These are phyloP conservation scores for Allobates femoralis DNA, from an alignment of 2,797 vertebrate genomes.

Conservation along the genomic window DNA sequence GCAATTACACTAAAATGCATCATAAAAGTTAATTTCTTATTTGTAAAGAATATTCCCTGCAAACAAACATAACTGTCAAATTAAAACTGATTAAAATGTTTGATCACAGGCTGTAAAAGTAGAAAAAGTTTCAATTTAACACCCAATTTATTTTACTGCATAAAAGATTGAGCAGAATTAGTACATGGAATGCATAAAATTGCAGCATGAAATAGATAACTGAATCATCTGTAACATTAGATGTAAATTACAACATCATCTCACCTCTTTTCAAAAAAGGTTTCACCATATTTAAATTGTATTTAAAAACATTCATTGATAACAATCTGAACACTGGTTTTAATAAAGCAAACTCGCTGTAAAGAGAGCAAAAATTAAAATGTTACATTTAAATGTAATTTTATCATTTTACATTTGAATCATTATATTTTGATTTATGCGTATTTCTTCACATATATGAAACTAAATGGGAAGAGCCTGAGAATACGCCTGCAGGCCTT, in stretches of 20 bases:
- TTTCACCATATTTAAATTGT: not conserved
- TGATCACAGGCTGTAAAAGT: constrained; percentile 50
- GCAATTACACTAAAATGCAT: constrained; percentile 55
- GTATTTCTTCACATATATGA: no score
- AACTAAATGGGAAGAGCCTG: no score
- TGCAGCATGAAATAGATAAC: constrained; percentile 7
- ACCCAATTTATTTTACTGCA: constrained; percentile 62
- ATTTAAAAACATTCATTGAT: not conserved
- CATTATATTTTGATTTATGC: no score
- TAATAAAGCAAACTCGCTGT: no score
- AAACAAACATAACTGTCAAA: constrained; percentile 61
- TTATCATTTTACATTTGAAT: no score
- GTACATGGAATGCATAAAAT: constrained; percentile 46
- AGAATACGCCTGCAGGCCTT: no score
- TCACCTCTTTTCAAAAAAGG: not conserved
- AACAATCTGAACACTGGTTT: no score
- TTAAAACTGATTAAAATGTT: constrained; percentile 61
- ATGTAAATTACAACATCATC: not conserved
- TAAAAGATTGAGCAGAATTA: constrained; percentile 42
- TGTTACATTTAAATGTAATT: no score
- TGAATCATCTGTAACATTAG: constrained; percentile 3
- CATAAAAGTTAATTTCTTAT: constrained; percentile 53
- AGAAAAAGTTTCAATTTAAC: constrained; percentile 62
- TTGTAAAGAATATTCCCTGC: constrained; percentile 50
- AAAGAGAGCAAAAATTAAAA: no score